Evolutionary conservation across 1,140 invertebrate genomes (phyloP).

Genomic region (Macrotrachela quadricornifera): DNA sequence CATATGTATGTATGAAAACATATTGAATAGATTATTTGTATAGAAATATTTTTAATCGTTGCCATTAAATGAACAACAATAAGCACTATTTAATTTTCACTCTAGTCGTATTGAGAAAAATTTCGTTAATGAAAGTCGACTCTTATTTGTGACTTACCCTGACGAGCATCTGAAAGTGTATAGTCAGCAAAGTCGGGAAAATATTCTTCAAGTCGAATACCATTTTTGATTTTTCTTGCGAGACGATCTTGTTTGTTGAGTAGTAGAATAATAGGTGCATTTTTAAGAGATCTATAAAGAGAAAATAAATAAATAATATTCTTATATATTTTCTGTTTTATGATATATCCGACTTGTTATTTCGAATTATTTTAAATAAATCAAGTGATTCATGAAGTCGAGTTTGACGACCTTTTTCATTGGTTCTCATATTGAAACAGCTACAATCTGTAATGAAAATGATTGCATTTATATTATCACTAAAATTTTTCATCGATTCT

Average conservation of each 20-base stretch:
- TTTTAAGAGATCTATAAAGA: conserved; percentile 71
- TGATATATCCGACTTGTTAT: conserved; percentile 56
- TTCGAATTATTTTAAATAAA: conserved; percentile 99
- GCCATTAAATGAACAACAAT: too few species aligned
- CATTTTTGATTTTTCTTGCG: conserved; percentile 85
- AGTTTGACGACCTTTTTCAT: conserved; percentile 95
- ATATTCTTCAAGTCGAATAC: conserved; percentile 88
- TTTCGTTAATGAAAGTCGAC: too few species aligned
- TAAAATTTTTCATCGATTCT: conserved; percentile 99
- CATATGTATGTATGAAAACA: too few species aligned
- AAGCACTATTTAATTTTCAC: too few species aligned
- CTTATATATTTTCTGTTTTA: not conserved
- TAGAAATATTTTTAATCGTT: too few species aligned
- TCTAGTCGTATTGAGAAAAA: too few species aligned
- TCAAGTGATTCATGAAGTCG: conserved; percentile 87
- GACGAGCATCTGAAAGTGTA: not conserved
- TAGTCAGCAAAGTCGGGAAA: conserved; percentile 72
- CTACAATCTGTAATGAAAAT: conserved; percentile 97
- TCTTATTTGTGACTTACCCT: conserved; percentile 1
- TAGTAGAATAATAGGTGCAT: conserved; percentile 97
- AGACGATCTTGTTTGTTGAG: conserved; percentile 93
- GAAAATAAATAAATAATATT: too few species aligned
- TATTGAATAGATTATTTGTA: too few species aligned
- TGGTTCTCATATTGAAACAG: conserved; percentile 95
- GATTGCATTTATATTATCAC: conserved; percentile 97